Conservation (phyloP, 2,797 vertebrate species). For the Neosilurus hyrtlii region DNA sequence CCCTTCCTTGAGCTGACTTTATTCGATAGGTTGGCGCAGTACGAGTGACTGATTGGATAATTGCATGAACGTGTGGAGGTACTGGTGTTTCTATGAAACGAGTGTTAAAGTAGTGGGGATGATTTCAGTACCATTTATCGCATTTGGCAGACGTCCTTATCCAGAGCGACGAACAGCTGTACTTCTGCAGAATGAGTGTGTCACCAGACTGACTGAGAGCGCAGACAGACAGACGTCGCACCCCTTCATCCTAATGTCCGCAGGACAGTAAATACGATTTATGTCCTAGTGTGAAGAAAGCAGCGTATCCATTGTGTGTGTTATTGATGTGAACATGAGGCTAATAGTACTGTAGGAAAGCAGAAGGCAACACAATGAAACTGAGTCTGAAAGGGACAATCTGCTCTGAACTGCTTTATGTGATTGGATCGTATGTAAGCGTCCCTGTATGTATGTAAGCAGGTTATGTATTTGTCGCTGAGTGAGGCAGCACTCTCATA, state of each 20-base stretch:
- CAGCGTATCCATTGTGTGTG: not conserved
- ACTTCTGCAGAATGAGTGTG: not conserved
- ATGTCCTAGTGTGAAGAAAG: constrained; percentile 4
- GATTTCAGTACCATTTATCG: too few species aligned
- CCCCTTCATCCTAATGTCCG: constrained; percentile 18
- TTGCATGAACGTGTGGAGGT: too few species aligned
- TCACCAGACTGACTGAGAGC: constrained; percentile 19
- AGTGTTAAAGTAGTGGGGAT: too few species aligned
- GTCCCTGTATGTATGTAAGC: not conserved
- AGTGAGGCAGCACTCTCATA: constrained; percentile 9
- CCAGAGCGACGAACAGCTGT: constrained; percentile 27
- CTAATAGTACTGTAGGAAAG: constrained; percentile 23
- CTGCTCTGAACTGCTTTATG: not conserved
- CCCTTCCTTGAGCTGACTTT: too few species aligned
- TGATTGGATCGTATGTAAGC: not conserved
- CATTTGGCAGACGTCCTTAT: too few species aligned
- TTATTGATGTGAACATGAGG: constrained; percentile 23
- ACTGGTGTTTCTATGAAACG: too few species aligned
- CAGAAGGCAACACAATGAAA: constrained; percentile 10
- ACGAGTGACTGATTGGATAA: too few species aligned
- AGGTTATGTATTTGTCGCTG: constrained; percentile 10
- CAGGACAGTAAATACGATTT: constrained; percentile 23
- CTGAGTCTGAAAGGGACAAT: not conserved
- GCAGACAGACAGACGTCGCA: not conserved
- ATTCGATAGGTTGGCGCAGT: too few species aligned